These are phyloP conservation scores for Nebria salina DNA, from an alignment of 2,888 invertebrate genomes.

Conservation along the genomic window DNA sequence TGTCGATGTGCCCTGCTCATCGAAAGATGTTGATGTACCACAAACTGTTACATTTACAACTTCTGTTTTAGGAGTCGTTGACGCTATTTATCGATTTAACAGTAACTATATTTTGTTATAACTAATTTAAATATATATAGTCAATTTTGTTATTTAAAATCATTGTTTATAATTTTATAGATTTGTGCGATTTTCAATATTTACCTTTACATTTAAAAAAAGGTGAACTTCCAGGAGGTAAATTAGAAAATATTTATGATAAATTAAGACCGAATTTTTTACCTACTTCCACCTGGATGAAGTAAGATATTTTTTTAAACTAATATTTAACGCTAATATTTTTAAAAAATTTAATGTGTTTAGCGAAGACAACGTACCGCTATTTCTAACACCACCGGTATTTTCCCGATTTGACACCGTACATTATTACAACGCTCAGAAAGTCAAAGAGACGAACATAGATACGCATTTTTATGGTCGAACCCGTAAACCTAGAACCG, in stretches of 20 bases:
- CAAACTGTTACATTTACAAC: slow-evolving; percentile 58
- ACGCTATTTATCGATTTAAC: slow-evolving; percentile 72
- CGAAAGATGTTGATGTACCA: slow-evolving; percentile 60
- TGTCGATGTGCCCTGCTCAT: slow-evolving; percentile 49
- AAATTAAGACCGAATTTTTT: slow-evolving; percentile 69
- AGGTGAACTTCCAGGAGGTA: slow-evolving; percentile 57
- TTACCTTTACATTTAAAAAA: slow-evolving; percentile 73
- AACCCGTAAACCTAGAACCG: slow-evolving; percentile 65
- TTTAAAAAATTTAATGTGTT: background rate
- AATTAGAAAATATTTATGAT: slow-evolving; percentile 70
- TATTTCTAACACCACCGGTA: slow-evolving; percentile 78
- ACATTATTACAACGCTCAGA: slow-evolving; percentile 38
- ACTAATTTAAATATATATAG: slow-evolving; percentile 20
- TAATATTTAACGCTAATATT: background rate
- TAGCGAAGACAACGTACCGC: slow-evolving; percentile 61
- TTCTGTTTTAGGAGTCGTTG: slow-evolving; percentile 68
- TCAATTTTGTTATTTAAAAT: slow-evolving; percentile 24
- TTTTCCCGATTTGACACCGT: slow-evolving; percentile 80
- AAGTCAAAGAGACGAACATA: slow-evolving; percentile 54
- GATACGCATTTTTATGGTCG: slow-evolving; percentile 64
- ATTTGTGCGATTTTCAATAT: slow-evolving; percentile 92
- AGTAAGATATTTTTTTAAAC: slow-evolving; percentile 50
- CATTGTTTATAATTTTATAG: slow-evolving; percentile 61
- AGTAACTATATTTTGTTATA: slow-evolving; percentile 62
- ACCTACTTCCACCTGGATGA: slow-evolving; percentile 66